Evolutionary conservation across 2,888 invertebrate genomes (phyloP), one percentile per base, ranked within the genome.

Genomic region (Willowsia nigromaculata): DNA sequence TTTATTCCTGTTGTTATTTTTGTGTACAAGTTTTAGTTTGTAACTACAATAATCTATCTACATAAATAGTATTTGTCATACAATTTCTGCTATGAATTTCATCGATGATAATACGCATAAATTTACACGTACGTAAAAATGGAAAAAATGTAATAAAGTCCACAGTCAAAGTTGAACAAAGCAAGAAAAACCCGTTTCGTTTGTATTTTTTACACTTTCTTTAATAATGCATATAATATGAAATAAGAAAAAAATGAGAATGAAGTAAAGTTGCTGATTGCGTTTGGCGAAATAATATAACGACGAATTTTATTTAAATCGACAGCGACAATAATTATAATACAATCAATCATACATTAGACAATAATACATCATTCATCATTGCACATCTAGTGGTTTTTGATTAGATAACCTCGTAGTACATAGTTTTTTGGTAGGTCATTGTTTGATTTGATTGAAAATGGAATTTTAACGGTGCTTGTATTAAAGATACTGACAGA

Each of bases 271-370:
- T 9, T 5, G 22, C 18, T 30, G 7, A 27, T 78, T 85, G 68
- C 87, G 87, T 68, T 30, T 56, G 74, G 59, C 87, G 87, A 81
- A 65, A 81, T 80, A 37, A 84, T 84, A 76, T 33, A 86, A 87
- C 87, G 87, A 71, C 81, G 81, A 27, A 87, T 87, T 85, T 87
- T 87, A 81, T 86, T 78, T 68, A 86, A 74, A 80, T 65, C 87
- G 87, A 87, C 87, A 87, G 87, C 87, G 87, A 71, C 37, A 40
- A 4, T 59, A n/a, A 15, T 53, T 56, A 81, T 56, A 80, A 80
- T 80, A 80, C 18, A 43, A 62, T 81, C 59, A 59, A 59, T 82
- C 37, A 27, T 86, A 76, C 59, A 85, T 11, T 40, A 27, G 13
- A 76, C 33, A 80, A 27, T 37, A 56, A 37, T 80, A 47, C 37